Evolutionary conservation across 2,797 vertebrate species (phyloP), one percentile per base, ranked within the genome.

Genomic region (Cephalopachus bancanus): DNA sequence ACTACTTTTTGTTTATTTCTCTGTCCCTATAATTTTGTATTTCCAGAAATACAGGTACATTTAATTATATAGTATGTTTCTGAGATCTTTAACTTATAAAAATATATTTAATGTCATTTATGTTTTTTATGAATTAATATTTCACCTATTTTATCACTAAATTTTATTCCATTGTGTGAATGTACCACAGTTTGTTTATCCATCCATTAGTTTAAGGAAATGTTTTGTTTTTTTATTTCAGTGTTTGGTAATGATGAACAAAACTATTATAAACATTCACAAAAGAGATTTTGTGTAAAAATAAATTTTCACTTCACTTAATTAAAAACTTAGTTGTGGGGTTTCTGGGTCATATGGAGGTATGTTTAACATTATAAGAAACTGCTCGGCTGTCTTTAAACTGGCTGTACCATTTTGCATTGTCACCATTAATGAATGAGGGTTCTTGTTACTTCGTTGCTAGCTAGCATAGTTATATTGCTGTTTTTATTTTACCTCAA

Each of bases 91-190:
- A 12, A 91, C 64, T 59, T 95, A 83, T 22, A 60, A 79, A 89
- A 72, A 62, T 78, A 76, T 75, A 85, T 55, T 83, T 79, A 53
- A 91, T 88, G 53, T 65, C 59, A 80, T 17, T 24, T 44, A 65
- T 53, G 7, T 64, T 86, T 95, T 91, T 60, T 92, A 65, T 92
- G 6, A 78, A 76, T 85, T 85, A 89, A 55, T 88, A 79, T 9
- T 64, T 90, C 5, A 37, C 17, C 33, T 84, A 75, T 89, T 49
- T 94, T 88, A 85, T 81, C 28, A 75, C 28, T 92, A 28, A 75
- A 85, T 85, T 93, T 94, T 76, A 51, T 85, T 44, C 44, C 44
- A 44, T 7, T 44, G 44, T 44, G 44, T 44, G 44, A 44, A 44
- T 44, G 44, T 7, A 44, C 44, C 44, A 44, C 4, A 44, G 44